Evolutionary conservation across 2,888 invertebrate genomes (phyloP), one percentile per base, ranked within the genome.

Genomic region (Philereme transversata): DNA sequence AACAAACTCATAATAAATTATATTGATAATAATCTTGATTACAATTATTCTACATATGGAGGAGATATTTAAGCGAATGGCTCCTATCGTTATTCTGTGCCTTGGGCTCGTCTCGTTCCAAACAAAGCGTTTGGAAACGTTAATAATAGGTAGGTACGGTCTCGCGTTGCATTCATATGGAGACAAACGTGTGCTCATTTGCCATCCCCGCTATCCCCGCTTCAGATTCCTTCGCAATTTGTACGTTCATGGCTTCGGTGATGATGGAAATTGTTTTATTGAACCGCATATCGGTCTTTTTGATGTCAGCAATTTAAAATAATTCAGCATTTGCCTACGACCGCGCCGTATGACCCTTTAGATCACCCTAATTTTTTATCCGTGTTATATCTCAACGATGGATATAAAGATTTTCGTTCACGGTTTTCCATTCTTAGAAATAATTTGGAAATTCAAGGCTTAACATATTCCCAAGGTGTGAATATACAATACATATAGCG

Each of bases 141-240:
- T 11, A 54, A 47, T 49, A 22, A 22, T 22, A 22, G 22, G 22
- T 22, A 22, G 22, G 22, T 22, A 43, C 49, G 43, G 66, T 67
- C 71, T 63, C 64, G 51, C 70, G 65, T 61, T 68, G 72, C 76
- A 79, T 81, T 81, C 80, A 79, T 70, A 61, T 67, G 68, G 63
- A 75, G 80, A 83, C 78, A 84, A 84, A 83, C 81, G 75, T 75
- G 71, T 74, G 76, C 78, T 77, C 84, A 82, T 84, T 84, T 84
- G 79, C 77, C 72, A 73, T 46, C 46, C 10, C 57, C 48, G 47
- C 46, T 71, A 70, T 48, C 46, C 44, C 43, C 56, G 51, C 45
- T 67, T 68, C 71, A 68, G 65, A 69, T 71, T 70, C 65, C 46
- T 51, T 63, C 64, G 35, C 40, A 57, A 57, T 52, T 53, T 49